Conservation (phyloP, 2,888 invertebrate genomes). For the Tinea pellionella region DNA sequence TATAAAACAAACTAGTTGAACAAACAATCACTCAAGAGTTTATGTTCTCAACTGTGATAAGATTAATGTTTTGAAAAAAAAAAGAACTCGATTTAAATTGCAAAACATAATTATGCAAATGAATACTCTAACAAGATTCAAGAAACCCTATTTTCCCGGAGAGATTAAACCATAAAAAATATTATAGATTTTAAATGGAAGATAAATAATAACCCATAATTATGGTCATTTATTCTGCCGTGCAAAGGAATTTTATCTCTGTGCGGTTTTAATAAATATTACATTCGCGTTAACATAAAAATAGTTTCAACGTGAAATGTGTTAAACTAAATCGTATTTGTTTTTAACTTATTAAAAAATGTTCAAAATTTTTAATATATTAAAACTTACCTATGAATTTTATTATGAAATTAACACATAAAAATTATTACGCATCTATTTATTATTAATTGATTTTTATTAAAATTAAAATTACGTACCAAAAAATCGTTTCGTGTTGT, state of each 20-base stretch:
- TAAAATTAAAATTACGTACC: not conserved
- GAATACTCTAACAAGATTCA: too few species aligned
- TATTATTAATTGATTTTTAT: not conserved
- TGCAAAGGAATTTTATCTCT: not conserved
- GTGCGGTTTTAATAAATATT: not conserved
- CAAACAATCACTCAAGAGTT: constrained; percentile 3
- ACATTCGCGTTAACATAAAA: not conserved
- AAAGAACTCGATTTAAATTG: not conserved
- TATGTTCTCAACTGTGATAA: constrained; percentile 1
- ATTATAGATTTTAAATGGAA: not conserved
- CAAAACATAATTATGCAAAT: not conserved
- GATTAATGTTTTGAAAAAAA: not conserved
- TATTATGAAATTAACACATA: not conserved
- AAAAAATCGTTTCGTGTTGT: not conserved
- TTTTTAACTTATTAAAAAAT: too few species aligned
- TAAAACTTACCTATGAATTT: not conserved
- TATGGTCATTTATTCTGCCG: not conserved
- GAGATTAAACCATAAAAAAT: too few species aligned
- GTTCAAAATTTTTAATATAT: too few species aligned
- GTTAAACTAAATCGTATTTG: not conserved
- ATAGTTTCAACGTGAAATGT: not conserved
- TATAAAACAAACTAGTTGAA: constrained; percentile 5
- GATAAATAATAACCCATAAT: not conserved
- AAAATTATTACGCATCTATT: not conserved
- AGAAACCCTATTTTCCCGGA: too few species aligned